Conservation (phyloP, 2,797 vertebrate genomes). For the Gallinago nigripennis region DNA sequence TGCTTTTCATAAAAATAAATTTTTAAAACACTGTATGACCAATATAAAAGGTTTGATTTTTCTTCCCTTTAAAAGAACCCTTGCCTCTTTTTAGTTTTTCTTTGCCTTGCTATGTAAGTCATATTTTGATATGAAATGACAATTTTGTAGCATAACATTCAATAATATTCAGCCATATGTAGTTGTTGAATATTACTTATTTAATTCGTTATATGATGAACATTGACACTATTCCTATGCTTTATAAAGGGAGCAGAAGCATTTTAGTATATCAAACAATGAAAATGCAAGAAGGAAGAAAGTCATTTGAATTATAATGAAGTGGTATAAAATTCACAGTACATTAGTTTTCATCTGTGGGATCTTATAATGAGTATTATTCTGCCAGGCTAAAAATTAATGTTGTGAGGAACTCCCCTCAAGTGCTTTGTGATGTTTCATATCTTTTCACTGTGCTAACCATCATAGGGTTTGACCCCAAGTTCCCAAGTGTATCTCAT, state of each 20-base stretch:
- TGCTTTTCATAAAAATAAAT: background rate
- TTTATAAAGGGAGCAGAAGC: conserved; percentile 19
- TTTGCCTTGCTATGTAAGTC: background rate
- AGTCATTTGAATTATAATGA: conserved; percentile 76
- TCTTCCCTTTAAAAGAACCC: background rate
- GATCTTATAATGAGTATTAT: conserved; percentile 74
- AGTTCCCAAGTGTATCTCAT: conserved; percentile 33
- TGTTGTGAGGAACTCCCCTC: conserved; percentile 71
- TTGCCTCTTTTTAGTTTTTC: background rate
- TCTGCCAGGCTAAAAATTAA: conserved; percentile 75
- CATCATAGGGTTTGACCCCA: conserved; percentile 8
- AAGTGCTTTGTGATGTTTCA: conserved; percentile 64
- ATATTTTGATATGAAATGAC: background rate
- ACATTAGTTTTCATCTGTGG: conserved; percentile 76
- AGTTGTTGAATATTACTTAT: background rate
- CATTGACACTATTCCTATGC: background rate
- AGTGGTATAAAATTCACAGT: conserved; percentile 74
- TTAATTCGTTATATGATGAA: background rate
- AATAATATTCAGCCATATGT: background rate
- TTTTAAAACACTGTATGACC: background rate
- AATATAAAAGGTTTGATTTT: background rate
- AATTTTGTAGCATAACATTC: background rate
- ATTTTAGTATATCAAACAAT: conserved; percentile 61
- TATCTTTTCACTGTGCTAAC: conserved; percentile 55
- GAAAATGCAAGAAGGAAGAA: conserved; percentile 62